phyloP scores from a whole-genome alignment of 2,797 vertebrate genomes.

The Chelon auratus region DNA sequence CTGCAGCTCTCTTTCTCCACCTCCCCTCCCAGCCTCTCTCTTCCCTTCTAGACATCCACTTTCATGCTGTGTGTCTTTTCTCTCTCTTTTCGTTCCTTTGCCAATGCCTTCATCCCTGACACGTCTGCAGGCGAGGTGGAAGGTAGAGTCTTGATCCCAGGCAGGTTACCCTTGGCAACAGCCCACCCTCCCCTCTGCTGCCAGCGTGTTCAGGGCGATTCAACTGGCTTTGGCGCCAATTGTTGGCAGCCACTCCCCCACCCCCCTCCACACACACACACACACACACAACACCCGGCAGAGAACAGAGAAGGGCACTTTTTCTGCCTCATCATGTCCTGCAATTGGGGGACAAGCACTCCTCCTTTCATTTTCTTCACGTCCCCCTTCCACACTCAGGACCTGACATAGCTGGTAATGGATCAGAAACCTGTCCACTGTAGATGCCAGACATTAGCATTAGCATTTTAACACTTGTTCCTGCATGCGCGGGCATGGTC shows the following conservation, averaged over 20 bases:
- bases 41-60: conserved; percentile 18
- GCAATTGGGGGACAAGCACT: conserved; percentile 44
- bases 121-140: conserved; percentile 53
- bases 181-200: conserved; percentile 44
- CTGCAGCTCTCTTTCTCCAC: conserved; percentile 28
- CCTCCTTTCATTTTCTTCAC: conserved; percentile 22
- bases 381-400: conserved; percentile 3
- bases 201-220: conserved; percentile 36
- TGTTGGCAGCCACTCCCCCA: conserved; percentile 3
- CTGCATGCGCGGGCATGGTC: background rate
- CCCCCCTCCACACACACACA: background rate
- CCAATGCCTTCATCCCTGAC: conserved; percentile 44
- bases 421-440: conserved; percentile 38
- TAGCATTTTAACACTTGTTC: conserved; percentile 66
- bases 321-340: conserved; percentile 49
- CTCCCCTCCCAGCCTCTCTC: conserved; percentile 32
- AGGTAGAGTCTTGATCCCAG: conserved; percentile 49
- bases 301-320: conserved; percentile 26
- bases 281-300: background rate
- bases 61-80: conserved; percentile 23
- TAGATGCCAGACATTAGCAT: conserved; percentile 52
- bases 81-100: conserved; percentile 6
- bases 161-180: conserved; percentile 65
- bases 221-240: conserved; percentile 23
- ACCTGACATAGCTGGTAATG: conserved; percentile 18